A percentile compares a stretch with the other conserved stretches of the same genome.
phyloP scores from a whole-genome alignment of 2,888 invertebrate genomes.

The Drosophila diplacantha region DNA sequence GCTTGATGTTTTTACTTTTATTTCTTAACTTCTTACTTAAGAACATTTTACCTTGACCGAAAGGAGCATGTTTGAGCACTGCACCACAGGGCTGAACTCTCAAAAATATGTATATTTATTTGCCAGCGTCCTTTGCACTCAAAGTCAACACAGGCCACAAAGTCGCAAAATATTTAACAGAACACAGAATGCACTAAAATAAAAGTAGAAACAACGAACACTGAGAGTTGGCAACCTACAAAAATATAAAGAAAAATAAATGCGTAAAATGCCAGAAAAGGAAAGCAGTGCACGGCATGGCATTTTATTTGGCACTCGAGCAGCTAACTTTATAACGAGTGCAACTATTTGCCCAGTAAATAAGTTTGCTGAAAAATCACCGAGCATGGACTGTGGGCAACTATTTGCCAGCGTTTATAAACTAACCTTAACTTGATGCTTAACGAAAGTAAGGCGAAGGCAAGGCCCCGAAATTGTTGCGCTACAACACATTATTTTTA shows the following conservation, averaged over 20 bases:
- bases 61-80: background rate
- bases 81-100: background rate
- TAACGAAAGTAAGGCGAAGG: constrained; percentile 51
- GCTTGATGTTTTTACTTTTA: no score
- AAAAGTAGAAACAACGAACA: constrained; percentile 2
- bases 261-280: constrained; percentile 19
- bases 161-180: constrained; percentile 39
- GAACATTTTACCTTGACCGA: background rate
- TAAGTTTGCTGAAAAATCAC: constrained; percentile 62
- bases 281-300: constrained; percentile 35
- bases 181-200: constrained; percentile 25
- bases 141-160: constrained; percentile 39
- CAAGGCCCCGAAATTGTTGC: constrained; percentile 48
- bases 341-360: constrained; percentile 63
- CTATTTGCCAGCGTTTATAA: constrained; percentile 62
- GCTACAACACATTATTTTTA: constrained; percentile 59
- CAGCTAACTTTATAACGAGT: constrained; percentile 47
- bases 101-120: constrained; percentile 18
- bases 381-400: constrained; percentile 43
- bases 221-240: background rate
- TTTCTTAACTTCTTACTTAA: background rate
- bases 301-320: constrained; percentile 47
- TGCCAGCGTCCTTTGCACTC: constrained; percentile 8
- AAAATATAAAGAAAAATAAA: constrained; percentile 1
- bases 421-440: constrained; percentile 59